phyloP scores from a whole-genome alignment of 1,140 invertebrate genomes.

The Phymorhynchus buccinoides region DNA sequence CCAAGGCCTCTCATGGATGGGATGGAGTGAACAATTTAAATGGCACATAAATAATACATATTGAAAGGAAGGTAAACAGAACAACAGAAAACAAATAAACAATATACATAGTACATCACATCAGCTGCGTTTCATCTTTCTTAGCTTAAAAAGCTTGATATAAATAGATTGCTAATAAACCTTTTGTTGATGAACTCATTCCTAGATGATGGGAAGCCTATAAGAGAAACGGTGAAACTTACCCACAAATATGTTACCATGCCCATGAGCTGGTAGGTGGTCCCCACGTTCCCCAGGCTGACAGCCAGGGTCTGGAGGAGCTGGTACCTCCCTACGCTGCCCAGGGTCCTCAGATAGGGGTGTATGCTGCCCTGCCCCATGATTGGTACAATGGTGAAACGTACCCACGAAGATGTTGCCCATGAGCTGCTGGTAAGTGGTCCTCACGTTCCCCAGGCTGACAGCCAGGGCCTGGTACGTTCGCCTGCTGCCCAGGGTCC shows the following conservation, averaged over 20 bases:
- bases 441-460: background rate
- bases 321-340: background rate
- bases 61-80: no score
- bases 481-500: background rate
- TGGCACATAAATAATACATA: no score
- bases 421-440: background rate
- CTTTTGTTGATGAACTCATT: no score
- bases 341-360: background rate
- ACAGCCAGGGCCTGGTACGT: background rate
- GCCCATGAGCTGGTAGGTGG: background rate
- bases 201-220: no score
- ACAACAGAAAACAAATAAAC: no score
- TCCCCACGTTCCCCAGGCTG: background rate
- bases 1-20: no score
- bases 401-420: conserved; percentile 6
- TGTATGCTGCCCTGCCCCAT: background rate
- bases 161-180: no score
- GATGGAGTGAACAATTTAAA: no score
- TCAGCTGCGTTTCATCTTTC: no score
- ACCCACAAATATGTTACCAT: background rate
- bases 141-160: no score
- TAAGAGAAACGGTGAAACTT: no score
- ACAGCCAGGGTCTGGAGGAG: background rate
- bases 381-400: background rate
- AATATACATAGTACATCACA: no score